phyloP scores from a whole-genome alignment of 2,113 vertebrate genomes.

The Elachura formosa region DNA sequence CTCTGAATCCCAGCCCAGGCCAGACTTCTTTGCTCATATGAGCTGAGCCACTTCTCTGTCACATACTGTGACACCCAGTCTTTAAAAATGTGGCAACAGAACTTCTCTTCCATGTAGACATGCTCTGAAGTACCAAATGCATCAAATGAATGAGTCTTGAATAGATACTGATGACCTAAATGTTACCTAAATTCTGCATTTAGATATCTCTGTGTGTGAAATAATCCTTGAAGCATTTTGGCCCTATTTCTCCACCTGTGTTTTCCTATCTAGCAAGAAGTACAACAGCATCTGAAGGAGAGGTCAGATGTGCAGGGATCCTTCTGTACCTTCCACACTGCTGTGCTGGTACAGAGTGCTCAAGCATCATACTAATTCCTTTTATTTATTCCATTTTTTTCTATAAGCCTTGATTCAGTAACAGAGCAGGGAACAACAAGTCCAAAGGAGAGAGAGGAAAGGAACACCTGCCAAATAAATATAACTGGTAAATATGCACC shows the following conservation, averaged over 20 bases:
- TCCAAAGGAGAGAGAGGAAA: neutral
- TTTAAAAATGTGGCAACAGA: neutral
- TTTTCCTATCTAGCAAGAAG: neutral
- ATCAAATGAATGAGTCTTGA: neutral
- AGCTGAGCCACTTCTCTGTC: neutral
- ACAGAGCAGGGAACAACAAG: neutral
- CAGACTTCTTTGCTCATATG: neutral
- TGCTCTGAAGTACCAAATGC: neutral
- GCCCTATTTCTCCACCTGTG: neutral
- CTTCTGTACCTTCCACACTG: neutral
- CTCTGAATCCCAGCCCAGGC: neutral
- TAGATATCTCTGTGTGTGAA: neutral
- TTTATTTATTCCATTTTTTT: neutral
- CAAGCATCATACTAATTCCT: neutral
- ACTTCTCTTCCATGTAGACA: neutral
- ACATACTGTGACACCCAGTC: neutral
- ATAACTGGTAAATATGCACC: neutral
- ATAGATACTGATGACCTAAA: neutral
- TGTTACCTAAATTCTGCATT: neutral
- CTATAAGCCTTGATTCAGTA: neutral
- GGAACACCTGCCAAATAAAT: conserved; percentile 1
- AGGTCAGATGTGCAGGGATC: neutral
- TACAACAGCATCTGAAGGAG: neutral
- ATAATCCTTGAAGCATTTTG: neutral
- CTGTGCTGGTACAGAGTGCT: neutral